A percentile compares a stretch with the other conserved stretches of the same genome.
These are phyloP conservation scores for Camponotus floridanus DNA, from an alignment of 1,140 invertebrate genomes.

Conservation along the genomic window DNA sequence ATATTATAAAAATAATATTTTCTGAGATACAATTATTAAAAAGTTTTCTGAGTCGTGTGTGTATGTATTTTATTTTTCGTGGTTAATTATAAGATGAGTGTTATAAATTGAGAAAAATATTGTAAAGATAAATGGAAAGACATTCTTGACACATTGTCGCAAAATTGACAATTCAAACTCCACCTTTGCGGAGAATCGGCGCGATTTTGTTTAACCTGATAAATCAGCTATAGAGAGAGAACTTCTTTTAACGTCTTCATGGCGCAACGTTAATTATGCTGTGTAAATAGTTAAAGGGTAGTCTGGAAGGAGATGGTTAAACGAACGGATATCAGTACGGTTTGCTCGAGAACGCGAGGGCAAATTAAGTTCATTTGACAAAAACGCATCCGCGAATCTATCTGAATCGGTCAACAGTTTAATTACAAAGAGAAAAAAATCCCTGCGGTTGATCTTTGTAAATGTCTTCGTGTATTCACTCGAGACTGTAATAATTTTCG, in stretches of 20 bases:
- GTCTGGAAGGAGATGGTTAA: conserved; percentile 2
- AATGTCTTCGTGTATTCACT: conserved; percentile 33
- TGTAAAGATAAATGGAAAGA: background rate
- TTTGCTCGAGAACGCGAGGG: conserved; percentile 3
- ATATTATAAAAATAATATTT: no score
- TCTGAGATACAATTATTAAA: background rate
- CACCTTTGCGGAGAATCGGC: background rate
- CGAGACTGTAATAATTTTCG: background rate
- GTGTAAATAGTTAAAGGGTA: conserved; percentile 36
- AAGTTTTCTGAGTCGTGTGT: background rate
- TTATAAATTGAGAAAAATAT: background rate
- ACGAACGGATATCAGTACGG: conserved; percentile 26
- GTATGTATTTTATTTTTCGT: background rate
- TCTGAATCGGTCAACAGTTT: conserved; percentile 33
- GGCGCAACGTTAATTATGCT: conserved; percentile 52
- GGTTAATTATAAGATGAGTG: conserved; percentile 10
- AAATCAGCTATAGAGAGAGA: conserved; percentile 24
- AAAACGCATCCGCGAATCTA: conserved; percentile 28
- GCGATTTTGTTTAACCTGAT: conserved; percentile 49
- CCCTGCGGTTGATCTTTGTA: background rate
- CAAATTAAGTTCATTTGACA: conserved; percentile 32
- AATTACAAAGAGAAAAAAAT: conserved; percentile 31
- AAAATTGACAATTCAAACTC: background rate
- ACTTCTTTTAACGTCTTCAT: conserved; percentile 17
- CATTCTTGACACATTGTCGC: background rate